Evolutionary conservation across 2,888 invertebrate species (phyloP).

Genomic region (Endotricha flammealis): DNA sequence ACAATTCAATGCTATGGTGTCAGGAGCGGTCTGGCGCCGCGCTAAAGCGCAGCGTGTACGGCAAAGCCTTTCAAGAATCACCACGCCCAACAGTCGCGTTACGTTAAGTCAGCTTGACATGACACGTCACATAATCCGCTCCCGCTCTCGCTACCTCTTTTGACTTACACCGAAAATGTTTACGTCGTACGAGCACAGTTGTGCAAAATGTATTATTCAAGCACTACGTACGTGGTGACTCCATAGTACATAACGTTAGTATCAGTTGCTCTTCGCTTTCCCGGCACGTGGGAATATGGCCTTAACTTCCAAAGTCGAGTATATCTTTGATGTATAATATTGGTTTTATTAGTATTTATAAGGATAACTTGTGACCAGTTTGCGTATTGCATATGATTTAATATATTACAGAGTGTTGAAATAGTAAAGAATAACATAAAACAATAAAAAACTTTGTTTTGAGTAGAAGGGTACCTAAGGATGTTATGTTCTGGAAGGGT

Average conservation of each 20-base stretch:
- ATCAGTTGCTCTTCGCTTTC: slow-evolving; percentile 4
- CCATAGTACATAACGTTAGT: background rate
- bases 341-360: slow-evolving; percentile 6
- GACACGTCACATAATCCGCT: too few species aligned
- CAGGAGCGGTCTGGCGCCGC: too few species aligned
- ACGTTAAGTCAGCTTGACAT: too few species aligned
- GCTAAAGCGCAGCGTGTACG: too few species aligned
- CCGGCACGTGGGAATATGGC: slow-evolving; percentile 8
- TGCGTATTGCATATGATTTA: background rate
- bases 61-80: too few species aligned
- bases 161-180: slow-evolving; percentile 2
- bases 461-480: too few species aligned
- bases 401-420: too few species aligned
- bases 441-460: too few species aligned
- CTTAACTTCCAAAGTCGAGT: slow-evolving; percentile 3
- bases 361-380: background rate
- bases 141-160: slow-evolving; percentile 8
- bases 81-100: too few species aligned
- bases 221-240: slow-evolving; percentile 15
- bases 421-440: too few species aligned
- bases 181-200: slow-evolving; percentile 19
- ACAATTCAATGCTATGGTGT: too few species aligned
- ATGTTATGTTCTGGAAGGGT: too few species aligned
- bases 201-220: slow-evolving; percentile 26
- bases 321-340: slow-evolving; percentile 1